A percentile compares a stretch with the other conserved stretches of the same genome.
phyloP scores from a whole-genome alignment of 2,888 invertebrate species.

The Melinaea marsaeus region DNA sequence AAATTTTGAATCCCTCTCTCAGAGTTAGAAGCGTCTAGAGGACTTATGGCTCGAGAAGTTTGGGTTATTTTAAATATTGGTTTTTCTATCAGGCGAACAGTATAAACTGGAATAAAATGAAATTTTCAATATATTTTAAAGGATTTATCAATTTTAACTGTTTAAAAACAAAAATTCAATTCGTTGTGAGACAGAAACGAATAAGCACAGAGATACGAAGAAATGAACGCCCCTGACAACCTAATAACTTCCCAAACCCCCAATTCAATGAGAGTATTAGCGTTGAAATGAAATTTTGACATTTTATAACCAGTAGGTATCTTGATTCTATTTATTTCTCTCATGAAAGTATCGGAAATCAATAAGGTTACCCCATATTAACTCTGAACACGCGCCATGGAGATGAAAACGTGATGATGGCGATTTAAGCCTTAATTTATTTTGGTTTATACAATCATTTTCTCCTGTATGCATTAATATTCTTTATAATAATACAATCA shows the following conservation, averaged over 20 bases:
- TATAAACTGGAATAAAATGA: too few species aligned
- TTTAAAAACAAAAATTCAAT: too few species aligned
- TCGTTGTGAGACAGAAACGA: too few species aligned
- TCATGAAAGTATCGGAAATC: slow-evolving; percentile 30
- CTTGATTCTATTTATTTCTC: slow-evolving; percentile 29
- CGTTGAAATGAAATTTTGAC: slow-evolving; percentile 23
- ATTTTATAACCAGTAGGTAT: slow-evolving; percentile 21
- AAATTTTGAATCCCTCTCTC: too few species aligned
- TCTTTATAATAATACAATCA: background rate
- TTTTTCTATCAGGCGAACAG: too few species aligned
- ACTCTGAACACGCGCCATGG: slow-evolving; percentile 30
- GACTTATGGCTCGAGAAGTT: too few species aligned
- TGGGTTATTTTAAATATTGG: too few species aligned
- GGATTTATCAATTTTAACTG: too few species aligned
- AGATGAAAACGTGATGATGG: slow-evolving; percentile 55
- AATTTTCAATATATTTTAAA: too few species aligned
- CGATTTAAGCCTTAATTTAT: slow-evolving; percentile 39
- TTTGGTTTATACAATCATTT: slow-evolving; percentile 25
- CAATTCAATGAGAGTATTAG: slow-evolving; percentile 8
- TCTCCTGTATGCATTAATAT: slow-evolving; percentile 17
- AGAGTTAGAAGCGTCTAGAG: too few species aligned
- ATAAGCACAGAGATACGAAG: too few species aligned
- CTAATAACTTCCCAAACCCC: background rate
- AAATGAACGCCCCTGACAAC: background rate
- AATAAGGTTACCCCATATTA: slow-evolving; percentile 32